A percentile compares a stretch with the other conserved stretches of the same genome.
Conservation (phyloP, 2,797 vertebrate genomes). For the Spheniscus humboldti region DNA sequence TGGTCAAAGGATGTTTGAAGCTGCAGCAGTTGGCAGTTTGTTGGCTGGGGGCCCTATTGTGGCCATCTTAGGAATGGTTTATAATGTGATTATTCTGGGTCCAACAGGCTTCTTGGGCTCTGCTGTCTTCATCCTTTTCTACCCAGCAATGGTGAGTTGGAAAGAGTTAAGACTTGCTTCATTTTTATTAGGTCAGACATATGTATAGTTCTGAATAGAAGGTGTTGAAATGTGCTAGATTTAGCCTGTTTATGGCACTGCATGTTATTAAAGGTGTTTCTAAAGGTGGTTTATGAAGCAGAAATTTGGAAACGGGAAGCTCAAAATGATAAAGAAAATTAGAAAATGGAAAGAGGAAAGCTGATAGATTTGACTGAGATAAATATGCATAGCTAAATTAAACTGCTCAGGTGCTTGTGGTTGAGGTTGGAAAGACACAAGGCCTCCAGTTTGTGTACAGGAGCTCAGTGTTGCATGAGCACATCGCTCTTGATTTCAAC, state of each 20-base stretch:
- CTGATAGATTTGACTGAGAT: not conserved
- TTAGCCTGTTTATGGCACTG: not conserved
- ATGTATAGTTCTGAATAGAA: not conserved
- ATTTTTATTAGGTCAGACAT: not conserved
- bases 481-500: not conserved
- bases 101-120: conserved; percentile 91
- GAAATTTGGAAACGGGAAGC: not conserved
- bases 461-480: not conserved
- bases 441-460: not conserved
- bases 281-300: not conserved
- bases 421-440: not conserved
- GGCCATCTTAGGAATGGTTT: conserved; percentile 88
- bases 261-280: not conserved
- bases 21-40: conserved; percentile 88
- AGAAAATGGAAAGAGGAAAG: not conserved
- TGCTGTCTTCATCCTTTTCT: conserved; percentile 92
- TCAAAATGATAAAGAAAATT: not conserved
- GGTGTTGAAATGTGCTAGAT: not conserved
- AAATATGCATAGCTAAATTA: not conserved
- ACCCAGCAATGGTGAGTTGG: conserved; percentile 89
- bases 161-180: not conserved
- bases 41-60: conserved; percentile 90
- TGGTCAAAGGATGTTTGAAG: conserved; percentile 92
- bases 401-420: not conserved
- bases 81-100: conserved; percentile 87